phyloP scores from a whole-genome alignment of 2,797 vertebrate species.

The Chelonia mydas region DNA sequence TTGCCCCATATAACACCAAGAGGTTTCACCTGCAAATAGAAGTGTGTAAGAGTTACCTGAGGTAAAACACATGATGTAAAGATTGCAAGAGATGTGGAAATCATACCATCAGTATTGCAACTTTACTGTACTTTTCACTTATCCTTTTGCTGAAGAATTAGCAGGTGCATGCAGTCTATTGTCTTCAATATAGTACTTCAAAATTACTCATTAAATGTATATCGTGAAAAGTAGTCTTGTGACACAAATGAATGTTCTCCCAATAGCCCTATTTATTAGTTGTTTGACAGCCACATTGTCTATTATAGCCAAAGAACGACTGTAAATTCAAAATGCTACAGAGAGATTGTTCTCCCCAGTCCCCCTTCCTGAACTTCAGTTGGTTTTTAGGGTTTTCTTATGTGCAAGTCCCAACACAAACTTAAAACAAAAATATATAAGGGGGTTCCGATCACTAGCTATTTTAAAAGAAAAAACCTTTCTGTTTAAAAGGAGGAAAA shows the following conservation, averaged over 20 bases:
- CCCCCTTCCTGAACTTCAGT: neutral
- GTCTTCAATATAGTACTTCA: neutral
- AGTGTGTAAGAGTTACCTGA: neutral
- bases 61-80: neutral
- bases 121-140: neutral
- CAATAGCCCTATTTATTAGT: neutral
- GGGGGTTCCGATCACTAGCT: neutral
- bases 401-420: neutral
- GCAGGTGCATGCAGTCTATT: neutral
- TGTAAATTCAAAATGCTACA: neutral
- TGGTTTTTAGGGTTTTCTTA: neutral
- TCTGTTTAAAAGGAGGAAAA: neutral
- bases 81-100: neutral
- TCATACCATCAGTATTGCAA: neutral
- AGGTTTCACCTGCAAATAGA: slow-evolving; percentile 92
- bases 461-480: neutral
- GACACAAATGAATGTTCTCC: neutral
- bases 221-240: neutral
- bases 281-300: neutral
- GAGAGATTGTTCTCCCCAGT: neutral
- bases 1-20: slow-evolving; percentile 99
- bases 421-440: neutral
- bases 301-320: neutral
- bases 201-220: neutral
- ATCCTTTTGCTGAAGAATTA: neutral